phyloP scores from a whole-genome alignment of 2,797 vertebrate genomes.

The Sebastiscus albofasciatus region DNA sequence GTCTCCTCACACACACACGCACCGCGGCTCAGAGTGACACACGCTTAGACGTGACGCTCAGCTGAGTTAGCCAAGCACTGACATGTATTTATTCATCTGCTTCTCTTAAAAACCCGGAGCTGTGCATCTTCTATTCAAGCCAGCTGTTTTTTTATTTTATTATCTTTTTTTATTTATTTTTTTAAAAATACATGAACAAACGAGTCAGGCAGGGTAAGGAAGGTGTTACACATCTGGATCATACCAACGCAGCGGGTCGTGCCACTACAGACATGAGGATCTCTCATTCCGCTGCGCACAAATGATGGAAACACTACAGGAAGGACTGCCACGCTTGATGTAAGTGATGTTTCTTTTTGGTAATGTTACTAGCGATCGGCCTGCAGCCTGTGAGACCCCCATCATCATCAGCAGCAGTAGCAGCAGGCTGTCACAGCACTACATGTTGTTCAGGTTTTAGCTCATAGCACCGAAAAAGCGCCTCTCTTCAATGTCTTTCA shows the following conservation, averaged over 20 bases:
- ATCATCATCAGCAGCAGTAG: background rate
- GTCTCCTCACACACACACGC: conserved; percentile 63
- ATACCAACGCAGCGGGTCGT: conserved; percentile 42
- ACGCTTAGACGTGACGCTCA: conserved; percentile 70
- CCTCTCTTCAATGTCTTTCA: background rate
- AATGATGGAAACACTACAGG: conserved; percentile 61
- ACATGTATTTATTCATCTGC: conserved; percentile 33
- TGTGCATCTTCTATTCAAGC: background rate
- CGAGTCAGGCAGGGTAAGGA: conserved; percentile 29
- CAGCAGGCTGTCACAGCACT: conserved; percentile 20
- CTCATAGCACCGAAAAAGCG: background rate
- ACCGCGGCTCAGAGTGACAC: conserved; percentile 74
- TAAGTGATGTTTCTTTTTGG: conserved; percentile 60
- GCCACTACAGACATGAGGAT: conserved; percentile 52
- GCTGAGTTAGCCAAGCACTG: conserved; percentile 68
- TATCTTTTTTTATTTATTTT: background rate
- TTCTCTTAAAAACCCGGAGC: conserved; percentile 17
- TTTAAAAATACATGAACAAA: conserved; percentile 17
- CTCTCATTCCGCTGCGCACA: conserved; percentile 32
- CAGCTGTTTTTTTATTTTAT: background rate
- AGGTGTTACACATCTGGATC: conserved; percentile 75
- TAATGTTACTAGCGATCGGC: conserved; percentile 30
- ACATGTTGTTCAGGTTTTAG: conserved; percentile 24
- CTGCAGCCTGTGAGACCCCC: conserved; percentile 28
- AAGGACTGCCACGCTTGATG: conserved; percentile 65